phyloP scores from a whole-genome alignment of 2,888 invertebrate species.

The Biston betularia region DNA sequence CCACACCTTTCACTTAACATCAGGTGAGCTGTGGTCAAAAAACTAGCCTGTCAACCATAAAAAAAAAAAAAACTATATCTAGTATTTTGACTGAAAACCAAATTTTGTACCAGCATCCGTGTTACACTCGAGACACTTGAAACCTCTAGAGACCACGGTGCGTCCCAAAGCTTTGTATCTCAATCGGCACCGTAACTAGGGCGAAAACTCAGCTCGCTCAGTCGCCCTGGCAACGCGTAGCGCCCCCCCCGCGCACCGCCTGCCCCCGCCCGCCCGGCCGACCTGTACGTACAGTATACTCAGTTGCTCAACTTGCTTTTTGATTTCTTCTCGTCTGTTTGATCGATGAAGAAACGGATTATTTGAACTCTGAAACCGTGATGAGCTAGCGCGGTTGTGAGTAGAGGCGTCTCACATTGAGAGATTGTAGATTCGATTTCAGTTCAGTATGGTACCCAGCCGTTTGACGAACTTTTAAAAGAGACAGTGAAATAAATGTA shows the following conservation, averaged over 20 bases:
- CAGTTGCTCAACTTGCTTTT: background rate
- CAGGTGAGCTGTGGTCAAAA: no score
- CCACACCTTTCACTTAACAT: no score
- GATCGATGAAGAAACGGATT: constrained; percentile 1
- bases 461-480: no score
- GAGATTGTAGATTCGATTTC: no score
- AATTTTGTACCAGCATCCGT: background rate
- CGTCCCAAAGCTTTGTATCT: constrained; percentile 56
- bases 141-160: constrained; percentile 45
- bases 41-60: no score
- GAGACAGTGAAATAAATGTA: no score
- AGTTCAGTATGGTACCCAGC: no score
- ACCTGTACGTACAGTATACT: background rate
- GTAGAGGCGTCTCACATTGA: no score
- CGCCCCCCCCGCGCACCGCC: constrained; percentile 38
- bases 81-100: background rate
- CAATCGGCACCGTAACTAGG: constrained; percentile 69
- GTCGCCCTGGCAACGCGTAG: constrained; percentile 63
- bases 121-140: constrained; percentile 18
- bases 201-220: constrained; percentile 70
- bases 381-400: no score
- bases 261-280: constrained; percentile 21
- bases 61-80: no score
- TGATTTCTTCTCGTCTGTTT: background rate
- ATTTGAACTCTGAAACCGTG: background rate